phyloP scores from a whole-genome alignment of 2,797 vertebrate genomes.

The Diplodus sargus region DNA sequence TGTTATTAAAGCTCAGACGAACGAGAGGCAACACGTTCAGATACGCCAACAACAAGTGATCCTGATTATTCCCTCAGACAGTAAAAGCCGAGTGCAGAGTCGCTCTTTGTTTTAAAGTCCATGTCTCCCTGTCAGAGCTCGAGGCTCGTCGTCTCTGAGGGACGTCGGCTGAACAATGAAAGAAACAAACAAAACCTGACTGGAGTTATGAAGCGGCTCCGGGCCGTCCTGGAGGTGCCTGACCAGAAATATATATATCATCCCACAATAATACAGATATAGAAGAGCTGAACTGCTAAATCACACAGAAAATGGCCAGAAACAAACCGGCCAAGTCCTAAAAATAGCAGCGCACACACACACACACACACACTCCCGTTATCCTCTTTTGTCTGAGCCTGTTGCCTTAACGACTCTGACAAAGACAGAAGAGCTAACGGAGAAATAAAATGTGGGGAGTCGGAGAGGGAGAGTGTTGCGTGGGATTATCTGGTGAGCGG shows the following conservation, averaged over 20 bases:
- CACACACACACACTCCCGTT: constrained; percentile 22
- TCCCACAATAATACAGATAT: constrained; percentile 14
- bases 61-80: not conserved
- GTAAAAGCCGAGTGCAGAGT: not conserved
- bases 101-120: not conserved
- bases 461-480: constrained; percentile 18
- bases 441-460: constrained; percentile 4
- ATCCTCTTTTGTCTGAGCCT: constrained; percentile 46
- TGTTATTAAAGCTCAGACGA: not conserved
- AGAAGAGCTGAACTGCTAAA: constrained; percentile 25
- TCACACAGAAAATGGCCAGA: constrained; percentile 19
- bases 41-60: not conserved
- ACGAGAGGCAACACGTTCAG: not conserved
- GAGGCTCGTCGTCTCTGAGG: constrained; percentile 7
- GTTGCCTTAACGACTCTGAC: constrained; percentile 53
- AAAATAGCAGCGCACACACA: constrained; percentile 50
- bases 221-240: constrained; percentile 40
- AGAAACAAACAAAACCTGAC: not conserved
- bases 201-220: constrained; percentile 23
- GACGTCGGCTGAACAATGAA: constrained; percentile 4
- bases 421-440: not conserved
- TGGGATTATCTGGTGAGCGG: constrained; percentile 42
- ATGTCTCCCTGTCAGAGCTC: constrained; percentile 4
- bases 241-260: constrained; percentile 18
- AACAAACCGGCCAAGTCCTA: constrained; percentile 21